phyloP scores from a whole-genome alignment of 2,888 invertebrate genomes.

The Trissolcus brochymenae region DNA sequence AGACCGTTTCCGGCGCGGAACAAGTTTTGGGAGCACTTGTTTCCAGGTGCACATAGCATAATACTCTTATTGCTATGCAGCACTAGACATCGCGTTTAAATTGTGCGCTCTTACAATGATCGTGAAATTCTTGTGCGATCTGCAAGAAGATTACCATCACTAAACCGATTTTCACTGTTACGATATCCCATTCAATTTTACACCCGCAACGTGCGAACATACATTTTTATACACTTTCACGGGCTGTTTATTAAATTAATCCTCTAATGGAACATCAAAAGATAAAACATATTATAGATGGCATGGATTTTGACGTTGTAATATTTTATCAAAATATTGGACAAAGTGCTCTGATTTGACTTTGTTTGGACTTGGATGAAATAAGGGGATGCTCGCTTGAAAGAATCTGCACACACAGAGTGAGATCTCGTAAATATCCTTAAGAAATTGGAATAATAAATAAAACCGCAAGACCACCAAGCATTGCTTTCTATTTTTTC shows the following conservation, averaged over 20 bases:
- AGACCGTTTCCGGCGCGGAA: conserved; percentile 51
- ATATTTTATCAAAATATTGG: too few relatives aligned
- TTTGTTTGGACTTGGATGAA: neutral
- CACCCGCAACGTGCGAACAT: neutral
- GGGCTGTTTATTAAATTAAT: conserved; percentile 3
- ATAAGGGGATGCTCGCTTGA: conserved; percentile 2
- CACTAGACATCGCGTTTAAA: conserved; percentile 42
- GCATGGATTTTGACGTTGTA: neutral
- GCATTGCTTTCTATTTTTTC: conserved; percentile 1
- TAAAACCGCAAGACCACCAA: conserved; percentile 16
- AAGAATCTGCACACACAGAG: conserved; percentile 14
- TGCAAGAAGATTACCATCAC: conserved; percentile 35
- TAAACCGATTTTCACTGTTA: conserved; percentile 39
- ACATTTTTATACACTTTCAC: conserved; percentile 16
- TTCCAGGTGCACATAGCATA: conserved; percentile 50
- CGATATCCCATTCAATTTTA: conserved; percentile 8
- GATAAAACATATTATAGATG: neutral
- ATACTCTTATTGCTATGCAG: conserved; percentile 49
- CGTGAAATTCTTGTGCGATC: conserved; percentile 40
- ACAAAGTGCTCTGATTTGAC: too few relatives aligned
- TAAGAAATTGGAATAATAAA: conserved; percentile 26
- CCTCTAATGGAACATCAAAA: neutral
- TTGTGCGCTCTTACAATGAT: conserved; percentile 31
- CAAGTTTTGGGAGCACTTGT: conserved; percentile 54
- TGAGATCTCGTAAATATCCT: conserved; percentile 21